Percentiles rank a stretch among this genome's conserved stretches.
These are phyloP conservation scores for Onychomys torridus DNA, from an alignment of 2,797 vertebrate species.

Conservation along the genomic window DNA sequence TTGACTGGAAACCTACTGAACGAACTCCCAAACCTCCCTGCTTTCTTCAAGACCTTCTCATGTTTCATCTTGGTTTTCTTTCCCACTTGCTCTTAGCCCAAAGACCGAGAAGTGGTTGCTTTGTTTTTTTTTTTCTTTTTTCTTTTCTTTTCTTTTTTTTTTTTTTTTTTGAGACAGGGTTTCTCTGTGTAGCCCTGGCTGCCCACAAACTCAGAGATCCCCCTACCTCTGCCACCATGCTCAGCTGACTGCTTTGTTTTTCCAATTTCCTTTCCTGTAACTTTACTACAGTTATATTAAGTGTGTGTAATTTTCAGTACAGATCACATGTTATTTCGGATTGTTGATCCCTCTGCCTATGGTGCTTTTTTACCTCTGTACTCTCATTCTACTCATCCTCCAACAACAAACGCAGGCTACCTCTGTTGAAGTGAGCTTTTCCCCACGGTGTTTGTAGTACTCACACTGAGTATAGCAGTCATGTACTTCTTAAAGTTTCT, in stretches of 20 bases:
- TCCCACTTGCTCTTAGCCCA: not conserved
- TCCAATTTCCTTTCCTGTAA: not conserved
- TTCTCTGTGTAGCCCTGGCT: not conserved
- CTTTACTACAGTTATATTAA: not conserved
- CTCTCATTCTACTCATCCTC: slow-evolving; percentile 11
- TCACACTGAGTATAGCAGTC: not conserved
- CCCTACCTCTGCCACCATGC: not conserved
- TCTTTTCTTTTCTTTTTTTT: not conserved
- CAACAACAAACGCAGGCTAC: not conserved
- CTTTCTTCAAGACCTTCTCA: not conserved
- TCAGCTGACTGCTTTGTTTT: not conserved
- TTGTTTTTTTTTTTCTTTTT: not conserved
- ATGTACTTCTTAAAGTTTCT: not conserved
- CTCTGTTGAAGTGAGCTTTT: not conserved
- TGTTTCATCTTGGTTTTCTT: not conserved
- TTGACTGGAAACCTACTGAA: slow-evolving; percentile 10
- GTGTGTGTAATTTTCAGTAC: not conserved
- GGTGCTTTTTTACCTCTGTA: slow-evolving; percentile 1
- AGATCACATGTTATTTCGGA: not conserved
- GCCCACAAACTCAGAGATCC: not conserved
- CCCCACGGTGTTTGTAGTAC: not conserved
- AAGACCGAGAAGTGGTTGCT: not conserved
- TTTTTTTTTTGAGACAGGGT: not conserved
- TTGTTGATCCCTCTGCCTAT: not conserved
- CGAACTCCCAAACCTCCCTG: not conserved